Percentiles rank a stretch among this genome's conserved stretches.
phyloP scores from a whole-genome alignment of 1,140 invertebrate genomes.

The Vollenhovia emeryi region DNA sequence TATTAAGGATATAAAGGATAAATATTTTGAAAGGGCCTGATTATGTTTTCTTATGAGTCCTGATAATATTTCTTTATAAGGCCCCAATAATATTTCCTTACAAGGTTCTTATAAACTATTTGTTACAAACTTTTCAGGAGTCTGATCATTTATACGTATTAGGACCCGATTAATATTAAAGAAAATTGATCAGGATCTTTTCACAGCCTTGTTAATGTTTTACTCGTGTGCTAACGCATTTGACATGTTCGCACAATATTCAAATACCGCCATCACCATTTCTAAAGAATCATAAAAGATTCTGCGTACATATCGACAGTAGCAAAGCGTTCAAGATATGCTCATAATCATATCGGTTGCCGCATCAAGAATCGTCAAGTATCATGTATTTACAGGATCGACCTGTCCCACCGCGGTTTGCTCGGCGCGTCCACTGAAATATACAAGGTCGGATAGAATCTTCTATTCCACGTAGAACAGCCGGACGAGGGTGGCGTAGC shows the following conservation, averaged over 20 bases:
- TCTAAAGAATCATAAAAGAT: not conserved
- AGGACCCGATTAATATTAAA: too few species aligned
- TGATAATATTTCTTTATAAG: too few species aligned
- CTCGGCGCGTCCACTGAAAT: constrained; percentile 62
- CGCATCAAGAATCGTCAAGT: constrained; percentile 7
- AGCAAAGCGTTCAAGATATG: not conserved
- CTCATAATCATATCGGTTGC: constrained; percentile 37
- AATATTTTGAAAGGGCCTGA: too few species aligned
- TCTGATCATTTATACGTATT: too few species aligned
- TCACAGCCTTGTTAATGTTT: too few species aligned
- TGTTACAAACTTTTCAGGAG: too few species aligned
- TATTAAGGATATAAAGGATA: too few species aligned
- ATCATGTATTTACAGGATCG: constrained; percentile 40
- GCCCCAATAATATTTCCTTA: too few species aligned
- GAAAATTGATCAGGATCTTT: too few species aligned
- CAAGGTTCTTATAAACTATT: too few species aligned
- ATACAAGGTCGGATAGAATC: constrained; percentile 67
- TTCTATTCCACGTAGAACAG: constrained; percentile 71
- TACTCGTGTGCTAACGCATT: too few species aligned
- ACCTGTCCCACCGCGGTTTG: constrained; percentile 27
- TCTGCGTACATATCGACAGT: not conserved
- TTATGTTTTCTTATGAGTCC: too few species aligned
- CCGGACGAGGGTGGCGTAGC: constrained; percentile 24
- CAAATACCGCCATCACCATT: not conserved
- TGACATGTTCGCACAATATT: not conserved